Base-by-base conservation (phyloP, 53 echinoderm and acorn worm genomes). In the Glandiceps talaboti region DNA sequence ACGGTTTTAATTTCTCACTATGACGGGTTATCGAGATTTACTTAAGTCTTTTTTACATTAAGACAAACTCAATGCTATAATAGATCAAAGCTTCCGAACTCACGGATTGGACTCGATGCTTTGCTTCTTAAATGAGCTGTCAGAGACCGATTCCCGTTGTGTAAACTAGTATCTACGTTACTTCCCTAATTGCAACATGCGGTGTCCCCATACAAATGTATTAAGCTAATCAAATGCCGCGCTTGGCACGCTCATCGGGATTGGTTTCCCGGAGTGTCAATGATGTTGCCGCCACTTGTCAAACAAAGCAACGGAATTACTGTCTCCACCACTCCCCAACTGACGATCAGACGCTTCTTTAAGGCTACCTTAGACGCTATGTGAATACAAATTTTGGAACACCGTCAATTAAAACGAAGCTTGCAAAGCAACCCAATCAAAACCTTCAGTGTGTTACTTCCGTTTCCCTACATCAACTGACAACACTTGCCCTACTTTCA, bases 41-140 rank as follows among this genome's bases (percentile, higher is more conserved):
- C 64, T 45, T 45, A 45, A 45, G 64, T 45, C 64, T 45, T 45
- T 45, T 45, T 20, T 45, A 45, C 64, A 45, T 45, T 45, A 45
- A 45, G 64, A 45, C 64, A 45, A 45, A 45, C 64, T 45, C 6
- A 20, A 45, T 20, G 64, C 64, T 45, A 45, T 45, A 45, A 45
- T 45, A 45, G 64, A 45, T 45, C 64, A 45, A 45, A 45, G 64
- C 64, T 45, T 6, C 64, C 64, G 64, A 45, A 45, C 20, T 45
- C 64, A 20, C 64, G 20, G 64, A 25, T 0, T 29, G 14, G 14
- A 91, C 99, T 81, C 20, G 20, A 6, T 45, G 64, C 64, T 45
- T 45, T 45, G 64, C 64, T 45, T 45, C 6, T 20, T 45, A 45
- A 45, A 45, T 45, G 64, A 45, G 20, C 64, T 45, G 64, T 45